Conservation (phyloP, 1,140 invertebrate genomes). For the Ceratitis capitata region DNA sequence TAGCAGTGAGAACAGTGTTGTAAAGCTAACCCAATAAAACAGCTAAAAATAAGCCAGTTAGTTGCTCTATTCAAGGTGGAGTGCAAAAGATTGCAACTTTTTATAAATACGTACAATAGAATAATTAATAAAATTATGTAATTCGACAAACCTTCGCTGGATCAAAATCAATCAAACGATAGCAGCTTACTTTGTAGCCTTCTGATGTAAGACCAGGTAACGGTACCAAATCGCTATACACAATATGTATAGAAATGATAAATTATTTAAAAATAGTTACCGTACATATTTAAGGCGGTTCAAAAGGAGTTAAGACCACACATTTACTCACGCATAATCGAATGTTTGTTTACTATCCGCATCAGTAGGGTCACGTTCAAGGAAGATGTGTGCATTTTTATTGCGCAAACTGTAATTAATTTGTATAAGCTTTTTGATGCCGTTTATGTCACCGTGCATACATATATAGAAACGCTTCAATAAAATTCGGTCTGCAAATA, state of each 20-base stretch:
- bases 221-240: conserved; percentile 70
- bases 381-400: conserved; percentile 74
- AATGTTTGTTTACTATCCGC: conserved; percentile 56
- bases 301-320: background rate
- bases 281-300: background rate
- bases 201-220: conserved; percentile 69
- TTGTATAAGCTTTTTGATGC: conserved; percentile 72
- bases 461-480: conserved; percentile 64
- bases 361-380: conserved; percentile 70
- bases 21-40: no score
- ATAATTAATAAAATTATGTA: background rate
- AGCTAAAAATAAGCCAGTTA: no score
- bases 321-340: conserved; percentile 56
- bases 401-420: conserved; percentile 73
- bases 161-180: conserved; percentile 71
- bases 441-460: conserved; percentile 68
- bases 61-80: no score
- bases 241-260: background rate
- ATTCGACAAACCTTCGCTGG: conserved; percentile 64
- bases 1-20: no score
- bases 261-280: background rate
- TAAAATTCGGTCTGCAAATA: conserved; percentile 53
- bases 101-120: no score
- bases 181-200: conserved; percentile 70
- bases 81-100: no score